Evolutionary conservation across 1,140 invertebrate genomes (phyloP).

Genomic region (Lineus longissimus): DNA sequence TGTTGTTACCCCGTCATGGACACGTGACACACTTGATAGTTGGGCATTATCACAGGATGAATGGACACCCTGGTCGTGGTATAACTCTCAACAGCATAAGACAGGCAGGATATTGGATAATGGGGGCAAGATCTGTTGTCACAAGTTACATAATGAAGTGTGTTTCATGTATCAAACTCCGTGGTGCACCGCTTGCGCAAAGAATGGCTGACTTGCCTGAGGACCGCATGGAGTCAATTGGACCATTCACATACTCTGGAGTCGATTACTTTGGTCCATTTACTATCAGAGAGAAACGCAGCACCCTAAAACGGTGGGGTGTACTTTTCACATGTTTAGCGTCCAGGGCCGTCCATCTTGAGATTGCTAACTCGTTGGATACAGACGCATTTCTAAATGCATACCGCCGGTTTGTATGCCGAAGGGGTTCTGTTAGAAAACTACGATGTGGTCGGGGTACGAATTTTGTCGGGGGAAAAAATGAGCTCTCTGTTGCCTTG

Average conservation of each 20-base stretch:
- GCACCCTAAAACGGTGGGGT: background rate
- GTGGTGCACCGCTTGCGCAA: background rate
- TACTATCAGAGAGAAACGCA: background rate
- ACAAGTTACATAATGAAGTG: background rate
- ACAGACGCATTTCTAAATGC: slow-evolving; percentile 17
- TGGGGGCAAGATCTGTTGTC: too few relatives aligned
- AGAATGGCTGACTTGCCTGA: slow-evolving; percentile 13
- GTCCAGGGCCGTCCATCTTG: slow-evolving; percentile 16
- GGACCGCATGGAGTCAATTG: background rate
- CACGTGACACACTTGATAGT: too few relatives aligned
- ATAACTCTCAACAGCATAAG: too few relatives aligned
- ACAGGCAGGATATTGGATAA: too few relatives aligned
- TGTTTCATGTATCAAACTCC: background rate
- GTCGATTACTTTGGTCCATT: slow-evolving; percentile 13
- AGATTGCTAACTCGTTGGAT: slow-evolving; percentile 12
- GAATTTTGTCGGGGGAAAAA: slow-evolving; percentile 31
- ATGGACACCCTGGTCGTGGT: too few relatives aligned
- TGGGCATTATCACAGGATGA: too few relatives aligned
- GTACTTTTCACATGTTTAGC: slow-evolving; percentile 15
- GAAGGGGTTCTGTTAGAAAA: slow-evolving; percentile 17
- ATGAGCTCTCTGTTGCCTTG: too few relatives aligned
- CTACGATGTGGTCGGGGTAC: slow-evolving; percentile 30
- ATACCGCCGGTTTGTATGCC: slow-evolving; percentile 17
- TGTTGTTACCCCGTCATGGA: too few relatives aligned
- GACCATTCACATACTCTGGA: slow-evolving; percentile 13